Evolutionary conservation across 1,140 invertebrate species (phyloP), one percentile per base, ranked within the genome.

Genomic region (Aphelinus atriplicis): DNA sequence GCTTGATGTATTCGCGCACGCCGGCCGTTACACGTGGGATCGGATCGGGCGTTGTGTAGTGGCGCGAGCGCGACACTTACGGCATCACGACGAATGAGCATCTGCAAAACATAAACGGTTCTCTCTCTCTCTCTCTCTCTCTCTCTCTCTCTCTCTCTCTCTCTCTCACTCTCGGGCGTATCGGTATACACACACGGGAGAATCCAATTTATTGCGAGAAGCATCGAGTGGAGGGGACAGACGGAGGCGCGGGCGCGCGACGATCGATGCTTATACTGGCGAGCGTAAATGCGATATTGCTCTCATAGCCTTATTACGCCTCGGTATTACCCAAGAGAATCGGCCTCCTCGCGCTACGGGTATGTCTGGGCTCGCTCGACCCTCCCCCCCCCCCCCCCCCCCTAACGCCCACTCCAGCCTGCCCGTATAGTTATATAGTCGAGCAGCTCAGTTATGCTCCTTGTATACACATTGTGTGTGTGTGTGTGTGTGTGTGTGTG

Each of bases 191-290:
- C 26, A 26, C 26, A 26, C 26, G 26, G 65, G 61, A 70, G 70
- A 79, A 79, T 75, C 65, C 62, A 53, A 66, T 73, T 73, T 77
- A 79, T 79, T 72, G 76, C 62, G 65, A 72, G 48, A 26, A 26
- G 53, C 76, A 77, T 77, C 61, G 77, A 77, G 60, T 73, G 64
- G 56, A 65, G 73, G 57, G 56, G 53, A 73, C 61, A 26, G 46
- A 48, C 26, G 43, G 48, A 48, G 42, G 46, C 7, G 45, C 55
- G 45, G 7, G 53, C 10, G 61, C 4, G 26, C 51, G 26, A 53
- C 42, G 68, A 61, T 76, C 70, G 64, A 77, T 71, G 67, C 61
- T 77, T 78, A 77, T 58, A 78, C 64, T 42, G 26, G 45, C 50
- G 53, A 60, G 45, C 61, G 71, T 79, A 79, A 79, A 79, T 77